phyloP scores from a whole-genome alignment of 1,140 invertebrate genomes.

The Thalassaphorura encarpata region DNA sequence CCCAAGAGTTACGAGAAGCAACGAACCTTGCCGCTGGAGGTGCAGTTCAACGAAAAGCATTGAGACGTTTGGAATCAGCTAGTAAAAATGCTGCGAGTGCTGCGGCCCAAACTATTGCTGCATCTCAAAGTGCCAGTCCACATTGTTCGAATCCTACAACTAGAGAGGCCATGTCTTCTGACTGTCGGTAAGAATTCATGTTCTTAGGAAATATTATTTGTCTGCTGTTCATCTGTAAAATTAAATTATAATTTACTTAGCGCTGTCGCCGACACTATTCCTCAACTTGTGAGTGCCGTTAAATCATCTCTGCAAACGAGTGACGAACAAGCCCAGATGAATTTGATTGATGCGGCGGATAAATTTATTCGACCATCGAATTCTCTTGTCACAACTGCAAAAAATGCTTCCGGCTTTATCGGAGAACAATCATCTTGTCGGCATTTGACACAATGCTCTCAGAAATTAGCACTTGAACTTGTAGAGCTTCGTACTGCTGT shows the following conservation, averaged over 20 bases:
- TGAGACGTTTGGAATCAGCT: constrained; percentile 60
- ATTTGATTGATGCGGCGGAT: constrained; percentile 76
- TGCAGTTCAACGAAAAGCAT: constrained; percentile 64
- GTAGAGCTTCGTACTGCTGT: constrained; percentile 70
- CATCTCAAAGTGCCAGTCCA: constrained; percentile 57
- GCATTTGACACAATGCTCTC: constrained; percentile 58
- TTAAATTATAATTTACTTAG: no score
- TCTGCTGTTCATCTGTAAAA: no score
- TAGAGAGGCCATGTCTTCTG: constrained; percentile 27
- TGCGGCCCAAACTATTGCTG: constrained; percentile 74
- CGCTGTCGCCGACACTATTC: constrained; percentile 64
- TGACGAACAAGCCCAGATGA: constrained; percentile 63
- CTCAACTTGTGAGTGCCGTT: constrained; percentile 67
- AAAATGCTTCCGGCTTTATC: constrained; percentile 75
- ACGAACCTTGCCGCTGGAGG: constrained; percentile 70
- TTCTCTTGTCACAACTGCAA: constrained; percentile 44
- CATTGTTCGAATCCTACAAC: constrained; percentile 51
- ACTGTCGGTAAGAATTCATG: constrained; percentile 20
- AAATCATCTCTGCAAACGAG: constrained; percentile 60
- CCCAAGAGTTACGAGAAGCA: constrained; percentile 80
- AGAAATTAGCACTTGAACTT: constrained; percentile 62
- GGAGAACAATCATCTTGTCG: constrained; percentile 64
- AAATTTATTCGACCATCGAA: constrained; percentile 60
- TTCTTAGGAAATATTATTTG: no score
- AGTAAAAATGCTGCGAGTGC: constrained; percentile 78